These are phyloP conservation scores for Neogale vison DNA, from an alignment of 2,113 vertebrate genomes.

Conservation along the genomic window DNA sequence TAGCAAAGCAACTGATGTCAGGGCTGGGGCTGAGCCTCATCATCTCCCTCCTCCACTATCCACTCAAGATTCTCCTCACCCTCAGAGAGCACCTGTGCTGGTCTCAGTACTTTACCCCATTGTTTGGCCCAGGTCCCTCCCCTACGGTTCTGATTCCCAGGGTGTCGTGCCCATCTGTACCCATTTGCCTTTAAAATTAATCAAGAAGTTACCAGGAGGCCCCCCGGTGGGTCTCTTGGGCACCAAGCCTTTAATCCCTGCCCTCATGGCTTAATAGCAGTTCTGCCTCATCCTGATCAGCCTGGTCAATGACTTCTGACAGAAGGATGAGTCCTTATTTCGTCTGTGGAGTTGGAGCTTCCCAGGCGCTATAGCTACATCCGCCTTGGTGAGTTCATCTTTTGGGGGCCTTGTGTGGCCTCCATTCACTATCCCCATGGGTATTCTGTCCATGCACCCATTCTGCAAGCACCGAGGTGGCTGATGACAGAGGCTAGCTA, in stretches of 20 bases:
- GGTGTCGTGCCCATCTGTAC: not conserved
- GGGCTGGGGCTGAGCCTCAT: not conserved
- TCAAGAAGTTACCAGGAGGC: not conserved
- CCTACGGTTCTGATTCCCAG: not conserved
- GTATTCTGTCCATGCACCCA: not conserved
- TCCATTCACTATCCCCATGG: not conserved
- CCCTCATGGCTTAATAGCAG: not conserved
- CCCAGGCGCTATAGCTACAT: not conserved
- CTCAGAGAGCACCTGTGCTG: not conserved
- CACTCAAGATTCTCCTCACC: not conserved
- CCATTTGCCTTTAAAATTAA: not conserved
- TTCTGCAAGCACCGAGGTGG: not conserved
- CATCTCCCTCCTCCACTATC: not conserved
- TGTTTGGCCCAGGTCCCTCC: not conserved
- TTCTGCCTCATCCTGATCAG: not conserved
- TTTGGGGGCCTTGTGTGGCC: not conserved
- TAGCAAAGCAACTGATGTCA: not conserved
- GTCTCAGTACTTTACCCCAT: not conserved
- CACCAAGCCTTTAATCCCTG: not conserved
- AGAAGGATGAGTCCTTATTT: not conserved
- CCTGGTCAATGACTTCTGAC: not conserved
- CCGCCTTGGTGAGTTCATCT: not conserved
- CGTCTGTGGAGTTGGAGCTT: not conserved
- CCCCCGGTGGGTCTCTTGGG: not conserved
- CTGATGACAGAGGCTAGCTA: not conserved